These are phyloP conservation scores for Scrobipalpa costella DNA, from an alignment of 2,888 invertebrate genomes.

Conservation along the genomic window DNA sequence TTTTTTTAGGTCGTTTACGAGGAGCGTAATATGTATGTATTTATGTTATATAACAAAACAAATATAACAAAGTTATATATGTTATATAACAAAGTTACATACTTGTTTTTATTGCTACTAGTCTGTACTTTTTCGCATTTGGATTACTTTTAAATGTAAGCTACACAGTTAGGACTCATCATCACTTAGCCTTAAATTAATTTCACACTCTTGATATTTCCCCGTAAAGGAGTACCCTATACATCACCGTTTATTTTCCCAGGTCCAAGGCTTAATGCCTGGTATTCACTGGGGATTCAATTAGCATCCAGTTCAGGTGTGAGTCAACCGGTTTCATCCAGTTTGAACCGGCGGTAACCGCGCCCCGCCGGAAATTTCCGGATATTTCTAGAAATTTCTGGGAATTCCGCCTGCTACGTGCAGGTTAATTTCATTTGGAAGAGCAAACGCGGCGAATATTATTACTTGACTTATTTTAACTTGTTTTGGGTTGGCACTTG, in stretches of 20 bases:
- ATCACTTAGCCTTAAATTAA: too few relatives aligned
- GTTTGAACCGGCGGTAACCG: constrained; percentile 37
- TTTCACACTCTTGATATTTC: too few relatives aligned
- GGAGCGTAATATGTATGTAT: too few relatives aligned
- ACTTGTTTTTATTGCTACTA: too few relatives aligned
- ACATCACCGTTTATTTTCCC: neutral
- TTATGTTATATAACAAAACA: too few relatives aligned
- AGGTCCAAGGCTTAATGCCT: constrained; percentile 41
- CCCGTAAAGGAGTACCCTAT: neutral
- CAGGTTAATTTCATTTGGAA: constrained; percentile 54
- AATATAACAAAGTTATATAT: too few relatives aligned
- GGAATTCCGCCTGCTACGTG: constrained; percentile 44
- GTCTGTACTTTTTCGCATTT: too few relatives aligned
- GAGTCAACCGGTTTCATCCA: constrained; percentile 36
- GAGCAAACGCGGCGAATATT: constrained; percentile 38
- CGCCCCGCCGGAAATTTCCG: constrained; percentile 38
- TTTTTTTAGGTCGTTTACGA: too few relatives aligned
- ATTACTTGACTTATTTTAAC: constrained; percentile 27
- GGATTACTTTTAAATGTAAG: too few relatives aligned
- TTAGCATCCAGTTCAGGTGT: constrained; percentile 52
- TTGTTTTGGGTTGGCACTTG: constrained; percentile 21
- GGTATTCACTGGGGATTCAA: constrained; percentile 51
- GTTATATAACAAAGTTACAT: too few relatives aligned
- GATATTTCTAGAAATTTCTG: constrained; percentile 44
- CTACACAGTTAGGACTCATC: too few relatives aligned